Percentiles rank a stretch among this genome's conserved stretches.
These are phyloP conservation scores for Idaea dimidiata DNA, from an alignment of 2,888 invertebrate species.

Conservation along the genomic window DNA sequence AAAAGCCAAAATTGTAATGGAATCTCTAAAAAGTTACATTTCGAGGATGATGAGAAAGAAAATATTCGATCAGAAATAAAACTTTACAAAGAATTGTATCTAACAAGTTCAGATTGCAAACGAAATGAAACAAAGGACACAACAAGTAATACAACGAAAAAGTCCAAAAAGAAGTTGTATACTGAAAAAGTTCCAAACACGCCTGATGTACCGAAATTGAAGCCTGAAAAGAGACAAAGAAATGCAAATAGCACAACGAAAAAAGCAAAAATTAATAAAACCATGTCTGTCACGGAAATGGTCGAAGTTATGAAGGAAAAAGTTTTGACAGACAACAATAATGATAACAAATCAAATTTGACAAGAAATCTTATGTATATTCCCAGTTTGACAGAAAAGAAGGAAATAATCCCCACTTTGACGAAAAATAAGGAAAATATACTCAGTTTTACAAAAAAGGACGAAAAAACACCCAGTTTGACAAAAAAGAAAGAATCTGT, in stretches of 20 bases:
- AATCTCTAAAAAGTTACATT: constrained; percentile 58
- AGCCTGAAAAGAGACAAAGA: constrained; percentile 31
- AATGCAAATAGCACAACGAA: constrained; percentile 55
- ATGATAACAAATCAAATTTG: constrained; percentile 25
- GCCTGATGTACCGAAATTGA: constrained; percentile 51
- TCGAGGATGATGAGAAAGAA: constrained; percentile 66
- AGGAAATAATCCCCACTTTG: neutral
- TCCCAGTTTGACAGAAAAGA: neutral
- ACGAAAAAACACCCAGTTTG: neutral
- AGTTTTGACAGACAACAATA: constrained; percentile 41
- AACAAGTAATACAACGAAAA: constrained; percentile 44
- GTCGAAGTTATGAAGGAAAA: constrained; percentile 53
- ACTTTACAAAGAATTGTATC: constrained; percentile 54
- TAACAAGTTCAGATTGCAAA: constrained; percentile 61
- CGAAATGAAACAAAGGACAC: constrained; percentile 24
- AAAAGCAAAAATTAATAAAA: constrained; percentile 50
- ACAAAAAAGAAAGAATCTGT: neutral
- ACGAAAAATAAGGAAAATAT: neutral
- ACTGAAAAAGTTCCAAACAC: constrained; percentile 56
- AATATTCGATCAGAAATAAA: constrained; percentile 53
- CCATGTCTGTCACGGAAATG: constrained; percentile 62
- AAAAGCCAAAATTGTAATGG: constrained; percentile 50
- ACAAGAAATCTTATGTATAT: constrained; percentile 1
- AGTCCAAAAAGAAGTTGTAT: constrained; percentile 63
- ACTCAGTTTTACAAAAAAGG: neutral